Conservation (phyloP, 2,113 vertebrate genomes). For the Triplophysa dalaica region DNA sequence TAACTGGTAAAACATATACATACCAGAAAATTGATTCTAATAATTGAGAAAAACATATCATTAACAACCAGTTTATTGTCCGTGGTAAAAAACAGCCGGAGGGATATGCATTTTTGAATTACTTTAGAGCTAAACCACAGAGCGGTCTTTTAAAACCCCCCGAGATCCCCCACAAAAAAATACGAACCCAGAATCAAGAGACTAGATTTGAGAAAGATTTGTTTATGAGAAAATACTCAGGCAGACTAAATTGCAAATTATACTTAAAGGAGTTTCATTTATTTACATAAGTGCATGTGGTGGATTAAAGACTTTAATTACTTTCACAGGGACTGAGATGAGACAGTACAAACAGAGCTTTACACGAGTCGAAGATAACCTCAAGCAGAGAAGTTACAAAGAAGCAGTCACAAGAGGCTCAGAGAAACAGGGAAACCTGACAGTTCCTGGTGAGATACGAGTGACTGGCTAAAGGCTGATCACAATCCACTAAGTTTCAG, state of each 20-base stretch:
- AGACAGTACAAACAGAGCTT: slow-evolving; percentile 33
- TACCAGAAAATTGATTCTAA: no score
- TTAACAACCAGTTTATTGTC: slow-evolving; percentile 9
- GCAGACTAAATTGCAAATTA: slow-evolving; percentile 15
- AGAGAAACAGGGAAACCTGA: slow-evolving; percentile 6
- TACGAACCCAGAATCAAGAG: not conserved
- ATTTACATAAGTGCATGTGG: slow-evolving; percentile 30
- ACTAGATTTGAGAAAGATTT: not conserved
- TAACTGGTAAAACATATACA: no score
- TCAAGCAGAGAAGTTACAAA: slow-evolving; percentile 13
- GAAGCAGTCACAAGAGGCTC: not conserved
- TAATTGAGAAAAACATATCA: not conserved
- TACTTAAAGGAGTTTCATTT: slow-evolving; percentile 31
- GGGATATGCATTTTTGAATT: slow-evolving; percentile 2
- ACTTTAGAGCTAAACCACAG: slow-evolving; percentile 10
- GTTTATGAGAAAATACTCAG: slow-evolving; percentile 9
- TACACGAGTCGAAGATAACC: not conserved
- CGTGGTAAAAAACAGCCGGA: not conserved
- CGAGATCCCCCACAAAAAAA: not conserved
- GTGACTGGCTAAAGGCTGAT: not conserved
- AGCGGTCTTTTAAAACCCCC: slow-evolving; percentile 4
- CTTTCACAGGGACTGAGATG: slow-evolving; percentile 34
- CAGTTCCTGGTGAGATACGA: not conserved
- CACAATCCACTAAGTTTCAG: not conserved
- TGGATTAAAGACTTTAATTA: slow-evolving; percentile 21